A percentile compares a stretch with the other conserved stretches of the same genome.
Conservation (phyloP, 2,888 invertebrate genomes). For the Artemia sinica region DNA sequence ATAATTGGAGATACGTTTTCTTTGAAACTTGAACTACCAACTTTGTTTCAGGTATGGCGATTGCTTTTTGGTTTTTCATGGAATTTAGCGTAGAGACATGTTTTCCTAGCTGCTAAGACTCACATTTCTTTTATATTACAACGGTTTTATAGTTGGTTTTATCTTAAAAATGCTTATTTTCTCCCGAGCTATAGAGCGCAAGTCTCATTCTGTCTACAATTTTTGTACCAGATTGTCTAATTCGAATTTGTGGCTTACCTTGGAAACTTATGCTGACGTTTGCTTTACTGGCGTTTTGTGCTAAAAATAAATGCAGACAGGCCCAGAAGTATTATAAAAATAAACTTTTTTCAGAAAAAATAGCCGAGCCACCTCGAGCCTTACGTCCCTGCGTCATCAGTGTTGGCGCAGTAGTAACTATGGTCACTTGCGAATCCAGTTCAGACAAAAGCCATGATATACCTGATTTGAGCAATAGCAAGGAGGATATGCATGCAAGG, state of each 20-base stretch:
- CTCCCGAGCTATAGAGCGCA: not conserved
- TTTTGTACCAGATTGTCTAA: not conserved
- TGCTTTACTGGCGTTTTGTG: not conserved
- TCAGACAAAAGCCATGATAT: constrained; percentile 1
- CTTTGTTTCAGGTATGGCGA: not conserved
- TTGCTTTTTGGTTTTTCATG: not conserved
- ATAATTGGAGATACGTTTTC: constrained; percentile 6
- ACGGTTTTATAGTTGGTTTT: no score
- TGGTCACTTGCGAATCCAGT: constrained; percentile 8
- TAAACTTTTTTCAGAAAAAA: not conserved
- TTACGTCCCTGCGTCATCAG: not conserved
- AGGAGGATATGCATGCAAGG: not conserved
- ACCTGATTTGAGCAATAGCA: constrained; percentile 8
- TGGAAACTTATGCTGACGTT: not conserved
- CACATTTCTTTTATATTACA: not conserved
- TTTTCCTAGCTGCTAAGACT: not conserved
- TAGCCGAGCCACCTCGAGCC: not conserved
- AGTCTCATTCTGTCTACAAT: constrained; percentile 9
- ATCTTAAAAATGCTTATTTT: not conserved
- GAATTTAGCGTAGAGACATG: not conserved
- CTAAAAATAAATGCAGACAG: not conserved
- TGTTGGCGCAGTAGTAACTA: not conserved
- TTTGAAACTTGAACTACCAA: constrained; percentile 1
- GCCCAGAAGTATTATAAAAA: not conserved
- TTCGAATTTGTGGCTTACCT: not conserved